phyloP scores from a whole-genome alignment of 2,888 invertebrate species.

The Pristionchus arcanus region DNA sequence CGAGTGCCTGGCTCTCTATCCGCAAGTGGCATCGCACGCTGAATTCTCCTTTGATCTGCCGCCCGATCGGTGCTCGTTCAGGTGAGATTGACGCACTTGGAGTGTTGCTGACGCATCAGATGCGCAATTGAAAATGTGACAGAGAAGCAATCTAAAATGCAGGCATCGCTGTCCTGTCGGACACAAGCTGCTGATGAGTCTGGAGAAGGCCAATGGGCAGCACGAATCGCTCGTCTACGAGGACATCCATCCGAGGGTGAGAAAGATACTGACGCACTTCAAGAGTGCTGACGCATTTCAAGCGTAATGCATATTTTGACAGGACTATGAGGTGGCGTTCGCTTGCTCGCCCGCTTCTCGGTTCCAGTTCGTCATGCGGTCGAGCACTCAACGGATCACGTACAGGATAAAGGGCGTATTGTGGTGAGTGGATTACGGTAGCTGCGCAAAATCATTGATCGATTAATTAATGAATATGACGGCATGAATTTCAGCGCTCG shows the following conservation, averaged over 20 bases:
- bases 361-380: constrained; percentile 51
- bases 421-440: constrained; percentile 44
- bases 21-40: constrained; percentile 3
- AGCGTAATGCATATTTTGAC: not conserved
- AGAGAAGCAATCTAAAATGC: not conserved
- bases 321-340: constrained; percentile 55
- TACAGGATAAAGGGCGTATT: constrained; percentile 46
- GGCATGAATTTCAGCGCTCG: not conserved
- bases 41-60: constrained; percentile 50
- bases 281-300: not conserved
- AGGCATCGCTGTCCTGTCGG: constrained; percentile 52
- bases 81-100: not conserved
- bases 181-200: constrained; percentile 53
- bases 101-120: not conserved
- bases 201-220: constrained; percentile 55
- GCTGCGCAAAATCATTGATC: not conserved
- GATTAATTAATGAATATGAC: not conserved
- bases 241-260: constrained; percentile 54
- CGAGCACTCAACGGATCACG: not conserved
- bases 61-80: constrained; percentile 56
- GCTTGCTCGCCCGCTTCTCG: constrained; percentile 34
- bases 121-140: not conserved
- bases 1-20: constrained; percentile 51
- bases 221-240: constrained; percentile 55
- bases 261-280: not conserved